Base-by-base conservation (phyloP, 2,113 vertebrate genomes). In the Elachura formosa region DNA sequence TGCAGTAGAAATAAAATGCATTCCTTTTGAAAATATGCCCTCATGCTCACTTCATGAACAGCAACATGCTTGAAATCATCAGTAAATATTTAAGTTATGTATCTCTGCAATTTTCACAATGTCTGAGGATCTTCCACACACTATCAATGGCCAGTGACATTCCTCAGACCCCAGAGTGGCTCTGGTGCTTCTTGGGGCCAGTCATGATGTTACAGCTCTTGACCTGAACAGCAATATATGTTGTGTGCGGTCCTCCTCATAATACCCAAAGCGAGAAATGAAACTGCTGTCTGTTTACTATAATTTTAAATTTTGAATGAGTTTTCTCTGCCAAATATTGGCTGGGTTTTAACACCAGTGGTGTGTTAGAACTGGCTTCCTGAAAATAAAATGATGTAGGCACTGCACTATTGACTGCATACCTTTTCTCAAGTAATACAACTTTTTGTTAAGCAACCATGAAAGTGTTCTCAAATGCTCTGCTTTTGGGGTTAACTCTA, bases 391-490 rank as follows among this genome's bases (percentile, higher is more conserved):
- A 74, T 6, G 16, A 71, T 38, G 28, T 29, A 61, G 36, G 36
- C 5, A 0, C 8, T 49, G 36, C 48, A n/a, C 24, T 87, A 31
- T 56, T 0, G 0, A 62, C 80, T 89, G 34, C 15, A 41, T 25
- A 78, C 46, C 49, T 91, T 85, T 90, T 77, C 63, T 95, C 63
- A 62, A 85, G 34, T 36, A 48, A 38, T 38, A 51, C 22, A 85
- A 51, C 21, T n/a, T 76, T 94, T 95, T 89, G 36, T 51, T 85
- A 85, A 59, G 78, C 75, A 95, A 69, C 69, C 84, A 66, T 80
- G 56, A 61, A 85, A 87, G 38, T 33, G 19, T 73, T 94, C 62
- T 68, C 45, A 91, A 85, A 91, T 1, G 8, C 25, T 33, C 51
- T 87, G 77, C 52, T 90, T 26, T 23, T 86, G 79, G 26, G 46